Percentiles rank a stretch among this genome's conserved stretches.
phyloP scores from a whole-genome alignment of 92 coral and sea anemone genomes.

The Umimayanthus kanabou region DNA sequence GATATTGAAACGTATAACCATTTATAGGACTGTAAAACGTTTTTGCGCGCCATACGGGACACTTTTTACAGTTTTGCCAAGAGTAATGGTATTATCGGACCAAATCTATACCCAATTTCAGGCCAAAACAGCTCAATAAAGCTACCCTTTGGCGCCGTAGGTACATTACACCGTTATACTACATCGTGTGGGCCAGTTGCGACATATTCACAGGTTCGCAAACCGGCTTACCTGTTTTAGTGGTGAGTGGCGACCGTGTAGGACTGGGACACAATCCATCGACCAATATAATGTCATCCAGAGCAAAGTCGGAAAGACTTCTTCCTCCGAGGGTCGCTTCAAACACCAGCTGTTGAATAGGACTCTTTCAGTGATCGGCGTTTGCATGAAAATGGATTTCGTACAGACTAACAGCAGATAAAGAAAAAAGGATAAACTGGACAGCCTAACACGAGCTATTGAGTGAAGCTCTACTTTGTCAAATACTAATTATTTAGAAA shows the following conservation, averaged over 20 bases:
- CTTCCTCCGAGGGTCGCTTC: slow-evolving; percentile 48
- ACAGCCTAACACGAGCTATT: too few relatives aligned
- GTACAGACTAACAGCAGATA: background rate
- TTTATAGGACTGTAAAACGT: too few relatives aligned
- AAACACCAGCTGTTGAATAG: slow-evolving; percentile 38
- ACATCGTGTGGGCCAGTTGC: background rate
- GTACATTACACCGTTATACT: background rate
- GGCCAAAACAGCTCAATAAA: too few relatives aligned
- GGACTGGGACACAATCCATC: slow-evolving; percentile 38
- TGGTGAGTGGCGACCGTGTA: background rate
- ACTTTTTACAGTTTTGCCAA: too few relatives aligned
- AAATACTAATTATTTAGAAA: too few relatives aligned
- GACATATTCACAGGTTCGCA: background rate
- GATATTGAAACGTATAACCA: too few relatives aligned
- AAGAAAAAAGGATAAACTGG: background rate
- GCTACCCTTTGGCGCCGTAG: too few relatives aligned
- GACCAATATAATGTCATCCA: slow-evolving; percentile 53
- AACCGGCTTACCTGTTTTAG: background rate
- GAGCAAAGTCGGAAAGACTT: slow-evolving; percentile 47
- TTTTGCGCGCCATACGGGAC: too few relatives aligned
- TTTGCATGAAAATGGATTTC: background rate
- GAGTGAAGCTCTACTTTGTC: too few relatives aligned
- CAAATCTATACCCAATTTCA: too few relatives aligned
- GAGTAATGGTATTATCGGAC: too few relatives aligned
- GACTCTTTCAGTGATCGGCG: background rate